Percentiles rank a stretch among this genome's conserved stretches.
phyloP scores from a whole-genome alignment of 2,797 vertebrate genomes.

The Thamnophis elegans region DNA sequence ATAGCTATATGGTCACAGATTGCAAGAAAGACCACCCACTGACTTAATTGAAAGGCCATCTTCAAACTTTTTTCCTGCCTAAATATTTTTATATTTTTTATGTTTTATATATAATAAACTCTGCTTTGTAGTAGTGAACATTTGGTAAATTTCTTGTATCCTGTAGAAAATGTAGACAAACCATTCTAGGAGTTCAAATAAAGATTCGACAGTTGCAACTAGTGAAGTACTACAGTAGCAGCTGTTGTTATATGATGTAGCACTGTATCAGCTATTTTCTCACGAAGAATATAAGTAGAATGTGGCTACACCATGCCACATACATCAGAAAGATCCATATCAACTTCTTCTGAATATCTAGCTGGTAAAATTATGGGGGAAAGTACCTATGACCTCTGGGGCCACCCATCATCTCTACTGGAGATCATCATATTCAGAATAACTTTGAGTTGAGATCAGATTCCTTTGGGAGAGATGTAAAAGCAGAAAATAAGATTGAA shows the following conservation, averaged over 20 bases:
- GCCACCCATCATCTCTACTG: neutral
- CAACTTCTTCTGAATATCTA: neutral
- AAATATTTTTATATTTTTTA: neutral
- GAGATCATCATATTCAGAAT: neutral
- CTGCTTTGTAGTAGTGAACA: neutral
- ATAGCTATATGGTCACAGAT: neutral
- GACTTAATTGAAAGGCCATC: slow-evolving; percentile 1
- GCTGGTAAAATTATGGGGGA: neutral
- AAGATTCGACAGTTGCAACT: neutral
- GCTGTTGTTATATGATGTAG: neutral
- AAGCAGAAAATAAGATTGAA: neutral
- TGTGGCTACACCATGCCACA: neutral
- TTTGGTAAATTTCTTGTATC: neutral
- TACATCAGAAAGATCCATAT: neutral
- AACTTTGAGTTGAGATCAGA: neutral
- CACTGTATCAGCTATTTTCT: neutral
- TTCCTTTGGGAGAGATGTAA: neutral
- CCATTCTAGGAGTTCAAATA: neutral
- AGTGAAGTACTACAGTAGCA: neutral
- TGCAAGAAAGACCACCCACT: neutral
- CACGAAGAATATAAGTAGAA: neutral
- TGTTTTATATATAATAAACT: neutral
- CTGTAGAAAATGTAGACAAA: neutral
- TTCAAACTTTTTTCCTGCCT: neutral
- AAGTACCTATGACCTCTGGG: neutral